phyloP scores from a whole-genome alignment of 2,888 invertebrate species.

The Parnassius orleans region DNA sequence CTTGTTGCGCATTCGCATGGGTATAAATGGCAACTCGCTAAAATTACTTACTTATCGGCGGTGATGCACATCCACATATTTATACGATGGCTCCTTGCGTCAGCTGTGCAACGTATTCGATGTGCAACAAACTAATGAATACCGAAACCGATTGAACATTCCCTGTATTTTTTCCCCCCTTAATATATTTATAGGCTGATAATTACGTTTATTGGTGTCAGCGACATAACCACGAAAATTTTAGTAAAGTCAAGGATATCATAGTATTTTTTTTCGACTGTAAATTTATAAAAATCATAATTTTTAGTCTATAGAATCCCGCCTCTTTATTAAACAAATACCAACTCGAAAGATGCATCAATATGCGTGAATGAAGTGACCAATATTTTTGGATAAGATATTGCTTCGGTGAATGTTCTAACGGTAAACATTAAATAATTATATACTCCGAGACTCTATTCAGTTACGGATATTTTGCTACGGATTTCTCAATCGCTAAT shows the following conservation, averaged over 20 bases:
- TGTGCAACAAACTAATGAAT: conserved; percentile 14
- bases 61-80: conserved; percentile 28
- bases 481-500: too few species aligned
- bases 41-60: conserved; percentile 50
- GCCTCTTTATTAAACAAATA: too few species aligned
- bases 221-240: conserved; percentile 7
- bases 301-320: too few species aligned
- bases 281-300: not conserved
- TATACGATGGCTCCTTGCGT: conserved; percentile 40
- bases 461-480: too few species aligned
- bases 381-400: not conserved
- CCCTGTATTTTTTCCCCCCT: conserved; percentile 17
- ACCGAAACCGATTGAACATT: conserved; percentile 6
- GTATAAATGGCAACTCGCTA: conserved; percentile 36
- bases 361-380: not conserved
- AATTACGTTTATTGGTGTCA: too few species aligned
- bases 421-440: not conserved
- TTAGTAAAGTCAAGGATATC: not conserved
- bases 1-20: conserved; percentile 26
- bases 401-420: not conserved
- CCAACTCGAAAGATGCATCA: too few species aligned
- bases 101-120: conserved; percentile 31
- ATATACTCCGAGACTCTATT: too few species aligned
- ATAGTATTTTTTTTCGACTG: not conserved
- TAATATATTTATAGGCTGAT: conserved; percentile 26